These are phyloP conservation scores for Siderastrea radians DNA, from an alignment of 92 coral and sea anemone species.

Conservation along the genomic window DNA sequence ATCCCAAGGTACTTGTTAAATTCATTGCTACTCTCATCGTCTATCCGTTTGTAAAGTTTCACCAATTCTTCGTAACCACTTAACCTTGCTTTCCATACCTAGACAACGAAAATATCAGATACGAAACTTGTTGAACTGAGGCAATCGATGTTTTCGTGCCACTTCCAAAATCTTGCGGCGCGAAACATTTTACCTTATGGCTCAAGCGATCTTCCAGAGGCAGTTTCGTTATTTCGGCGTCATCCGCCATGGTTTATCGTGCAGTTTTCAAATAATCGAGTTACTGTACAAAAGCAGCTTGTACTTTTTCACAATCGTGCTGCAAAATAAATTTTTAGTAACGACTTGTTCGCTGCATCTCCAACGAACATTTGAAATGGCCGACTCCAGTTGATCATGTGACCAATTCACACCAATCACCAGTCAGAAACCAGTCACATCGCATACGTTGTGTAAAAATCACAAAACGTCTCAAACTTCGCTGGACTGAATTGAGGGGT, in stretches of 20 bases:
- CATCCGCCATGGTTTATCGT: constrained; percentile 80
- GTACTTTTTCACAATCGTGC: neutral
- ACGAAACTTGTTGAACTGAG: neutral
- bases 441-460: neutral
- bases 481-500: no score
- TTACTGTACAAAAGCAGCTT: constrained; percentile 26
- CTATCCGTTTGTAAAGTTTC: constrained; percentile 80
- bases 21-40: constrained; percentile 89
- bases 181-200: constrained; percentile 82
- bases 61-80: constrained; percentile 94
- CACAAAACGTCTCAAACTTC: constrained; percentile 6
- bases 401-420: constrained; percentile 84
- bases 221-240: constrained; percentile 85
- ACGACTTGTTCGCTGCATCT: constrained; percentile 6
- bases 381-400: constrained; percentile 78
- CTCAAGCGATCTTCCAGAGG: constrained; percentile 90
- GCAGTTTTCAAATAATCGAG: neutral
- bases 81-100: constrained; percentile 99
- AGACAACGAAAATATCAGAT: constrained; percentile 8
- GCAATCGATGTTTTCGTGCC: neutral
- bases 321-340: constrained; percentile 29
- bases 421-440: neutral
- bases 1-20: constrained; percentile 88
- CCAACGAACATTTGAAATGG: constrained; percentile 89
- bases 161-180: constrained; percentile 15